Base-by-base conservation (phyloP, 2,797 vertebrate genomes). In the Gobionotothen gibberifrons region DNA sequence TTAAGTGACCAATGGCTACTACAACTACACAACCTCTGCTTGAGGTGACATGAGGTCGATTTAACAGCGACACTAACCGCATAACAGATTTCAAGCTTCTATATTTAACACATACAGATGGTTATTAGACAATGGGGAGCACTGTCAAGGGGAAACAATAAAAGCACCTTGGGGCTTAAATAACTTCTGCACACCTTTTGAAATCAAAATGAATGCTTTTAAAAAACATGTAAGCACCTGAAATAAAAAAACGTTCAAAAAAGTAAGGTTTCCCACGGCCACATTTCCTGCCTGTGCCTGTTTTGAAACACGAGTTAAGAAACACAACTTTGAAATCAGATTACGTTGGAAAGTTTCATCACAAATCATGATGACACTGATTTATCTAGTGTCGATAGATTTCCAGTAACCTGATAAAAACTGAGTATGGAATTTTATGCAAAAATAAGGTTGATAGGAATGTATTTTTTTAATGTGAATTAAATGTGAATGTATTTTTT, bases 41-140 rank as follows among this genome's bases (percentile, higher is more conserved):
- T 21, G 51, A 69, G 46, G 46, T 3, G 8, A 49, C 42, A 22
- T 15, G 13, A 42, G 43, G 19, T 55, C 39, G 40, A 49, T 60
- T 53, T 32, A 62, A 74, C 16, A 58, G 57, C 1, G 6, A 64
- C 67, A 51, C 47, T 19, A 47, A 69, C 47, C 26, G 5, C 49
- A 49, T 9, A 69, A 4, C 52, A 46, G 14, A 59, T 42, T 26
- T 40, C 40, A 22, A 19, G 53, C 46, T 14, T 53, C 9, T 36
- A 14, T 6, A 52, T 11, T 29, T 7, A 11, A 68, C 44, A 54
- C 57, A 56, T 21, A 5, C 53, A 57, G 44, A 39, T 21, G 60
- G 6, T 46, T 48, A 56, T 81, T 52, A 72, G 60, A 53, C 66
- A 58, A 72, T n/a, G 17, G 69, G 68, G 53, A 75, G 58, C 69